Evolutionary conservation across 1,140 invertebrate genomes (phyloP), one percentile per base, ranked within the genome.

Genomic region (Diachasma alloeum): DNA sequence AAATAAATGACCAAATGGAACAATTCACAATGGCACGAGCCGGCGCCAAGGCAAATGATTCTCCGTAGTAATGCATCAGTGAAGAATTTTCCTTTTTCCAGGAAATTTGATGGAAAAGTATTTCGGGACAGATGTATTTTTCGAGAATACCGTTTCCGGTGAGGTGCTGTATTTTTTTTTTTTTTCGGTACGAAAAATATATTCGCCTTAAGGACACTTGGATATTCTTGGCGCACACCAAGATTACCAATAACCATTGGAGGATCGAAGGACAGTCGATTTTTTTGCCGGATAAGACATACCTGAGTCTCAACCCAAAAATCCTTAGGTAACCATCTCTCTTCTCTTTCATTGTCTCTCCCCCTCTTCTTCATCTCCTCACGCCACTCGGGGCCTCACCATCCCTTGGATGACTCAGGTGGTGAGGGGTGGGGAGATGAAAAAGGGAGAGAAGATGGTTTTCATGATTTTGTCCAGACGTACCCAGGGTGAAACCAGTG

Each of bases 221-320:
- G 26, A 68, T 68, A 68, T 68, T 37, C 36, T 68, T 39, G 13
- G 11, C 13, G 36, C 31, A 39, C 36, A 37, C 59, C 37, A 53
- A 75, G 70, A 76, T 75, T 75, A 76, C 77, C 74, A 79, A 75
- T 76, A 79, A 79, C 48, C 68, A 70, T 67, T 48, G 44, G 44
- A 68, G 24, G 42, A 75, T 76, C 22, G 75, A 76, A 76, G 75
- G 69, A 76, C 78, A 76, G 39, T 66, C 72, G 78, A 79, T 79
- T 74, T 76, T 77, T 79, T 76, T 76, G 46, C 69, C 17, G 71
- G 75, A 79, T 76, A 79, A 76, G 70, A 69, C 46, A 75, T 78
- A 78, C 77, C 77, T 78, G 76, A 42, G 39, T 46, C 37, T 67
- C 26, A 46, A 67, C 72, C 42, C 37, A 67, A 48, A 71, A 63